These are phyloP conservation scores for Agelas oroides DNA, from an alignment of 37 sponge, comb jelly and placozoan genomes.

Conservation along the genomic window DNA sequence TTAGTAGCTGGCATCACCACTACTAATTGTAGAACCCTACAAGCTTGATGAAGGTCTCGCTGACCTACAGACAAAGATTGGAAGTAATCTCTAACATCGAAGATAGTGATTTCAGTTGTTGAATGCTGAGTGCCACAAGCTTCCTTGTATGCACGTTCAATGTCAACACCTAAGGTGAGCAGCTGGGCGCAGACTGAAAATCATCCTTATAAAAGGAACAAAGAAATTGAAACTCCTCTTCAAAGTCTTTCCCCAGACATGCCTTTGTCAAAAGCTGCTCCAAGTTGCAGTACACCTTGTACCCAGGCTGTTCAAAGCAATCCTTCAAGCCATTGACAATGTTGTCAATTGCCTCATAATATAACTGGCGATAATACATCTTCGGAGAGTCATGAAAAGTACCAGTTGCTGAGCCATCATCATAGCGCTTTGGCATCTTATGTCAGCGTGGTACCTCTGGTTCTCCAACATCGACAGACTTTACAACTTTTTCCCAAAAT, in stretches of 20 bases:
- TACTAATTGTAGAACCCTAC: constrained; percentile 21
- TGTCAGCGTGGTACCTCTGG: constrained; percentile 20
- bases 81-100: constrained; percentile 33
- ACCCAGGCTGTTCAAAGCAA: constrained; percentile 31
- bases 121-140: not conserved
- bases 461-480: constrained; percentile 2
- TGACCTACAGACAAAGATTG: constrained; percentile 19
- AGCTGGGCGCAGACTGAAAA: constrained; percentile 24
- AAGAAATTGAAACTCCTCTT: constrained; percentile 12
- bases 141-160: not conserved
- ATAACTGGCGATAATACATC: constrained; percentile 7
- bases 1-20: constrained; percentile 68
- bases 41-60: constrained; percentile 31
- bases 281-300: constrained; percentile 34
- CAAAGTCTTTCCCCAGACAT: not conserved
- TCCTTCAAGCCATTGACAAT: constrained; percentile 2
- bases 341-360: constrained; percentile 36
- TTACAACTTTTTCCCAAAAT: constrained; percentile 10
- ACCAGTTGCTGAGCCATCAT: constrained; percentile 26
- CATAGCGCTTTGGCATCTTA: constrained; percentile 18
- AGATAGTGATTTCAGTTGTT: constrained; percentile 4
- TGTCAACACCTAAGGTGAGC: constrained; percentile 19
- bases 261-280: constrained; percentile 36
- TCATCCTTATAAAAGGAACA: constrained; percentile 49
- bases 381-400: constrained; percentile 22